Conservation (phyloP, 2,113 vertebrate species). For the Boleophthalmus pectinirostris region DNA sequence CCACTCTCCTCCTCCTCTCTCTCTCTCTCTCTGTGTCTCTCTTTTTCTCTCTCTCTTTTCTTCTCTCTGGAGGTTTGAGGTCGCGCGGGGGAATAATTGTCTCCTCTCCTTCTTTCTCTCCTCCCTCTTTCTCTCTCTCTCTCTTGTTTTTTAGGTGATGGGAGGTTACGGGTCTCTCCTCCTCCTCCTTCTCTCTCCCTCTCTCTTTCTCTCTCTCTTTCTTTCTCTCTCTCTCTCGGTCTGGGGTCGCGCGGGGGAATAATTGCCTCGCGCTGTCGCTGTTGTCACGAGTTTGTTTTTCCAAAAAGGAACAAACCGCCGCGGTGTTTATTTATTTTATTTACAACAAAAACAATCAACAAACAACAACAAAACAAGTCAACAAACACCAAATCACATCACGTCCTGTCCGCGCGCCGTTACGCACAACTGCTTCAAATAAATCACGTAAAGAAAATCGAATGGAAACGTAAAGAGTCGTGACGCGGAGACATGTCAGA, state of each 20-base stretch:
- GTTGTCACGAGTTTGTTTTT: slow-evolving; percentile 36
- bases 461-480: background rate
- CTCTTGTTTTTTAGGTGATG: too few relatives aligned
- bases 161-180: too few relatives aligned
- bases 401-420: background rate
- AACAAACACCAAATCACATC: background rate
- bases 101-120: too few relatives aligned
- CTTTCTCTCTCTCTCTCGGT: too few relatives aligned
- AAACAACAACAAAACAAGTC: slow-evolving; percentile 30
- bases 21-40: background rate
- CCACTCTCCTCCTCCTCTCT: too few relatives aligned
- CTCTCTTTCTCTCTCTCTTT: too few relatives aligned
- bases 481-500: background rate
- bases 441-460: background rate
- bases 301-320: slow-evolving; percentile 53
- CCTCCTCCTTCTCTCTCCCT: too few relatives aligned
- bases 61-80: too few relatives aligned
- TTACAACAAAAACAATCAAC: slow-evolving; percentile 25
- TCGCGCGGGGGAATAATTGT: too few relatives aligned
- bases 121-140: too few relatives aligned
- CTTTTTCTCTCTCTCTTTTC: too few relatives aligned
- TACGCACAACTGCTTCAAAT: too few relatives aligned
- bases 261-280: slow-evolving; percentile 34
- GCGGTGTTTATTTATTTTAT: slow-evolving; percentile 61
- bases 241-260: background rate